Conservation (phyloP, 2,113 vertebrate genomes). For the Ptyas mucosa region DNA sequence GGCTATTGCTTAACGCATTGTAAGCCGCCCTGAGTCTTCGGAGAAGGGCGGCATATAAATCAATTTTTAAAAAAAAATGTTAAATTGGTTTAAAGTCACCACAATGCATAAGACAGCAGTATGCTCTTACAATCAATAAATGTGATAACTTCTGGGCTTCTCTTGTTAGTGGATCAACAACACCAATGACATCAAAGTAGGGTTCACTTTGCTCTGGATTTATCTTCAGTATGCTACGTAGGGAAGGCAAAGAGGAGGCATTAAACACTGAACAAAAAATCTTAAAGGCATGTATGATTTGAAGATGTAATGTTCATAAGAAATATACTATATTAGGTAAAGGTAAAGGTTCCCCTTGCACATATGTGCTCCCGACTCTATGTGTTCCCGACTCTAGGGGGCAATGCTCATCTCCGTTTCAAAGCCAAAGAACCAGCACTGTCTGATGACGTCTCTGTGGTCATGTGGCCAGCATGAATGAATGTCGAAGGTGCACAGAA, state of each 20-base stretch:
- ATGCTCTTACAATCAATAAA: conserved; percentile 82
- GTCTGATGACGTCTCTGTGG: too few species aligned
- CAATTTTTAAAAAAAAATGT: too few species aligned
- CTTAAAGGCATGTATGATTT: conserved; percentile 3
- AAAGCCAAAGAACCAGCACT: too few species aligned
- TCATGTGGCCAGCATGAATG: too few species aligned
- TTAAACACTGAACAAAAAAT: conserved; percentile 8
- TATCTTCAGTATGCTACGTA: conserved; percentile 78
- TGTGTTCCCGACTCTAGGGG: too few species aligned
- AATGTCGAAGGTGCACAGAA: too few species aligned
- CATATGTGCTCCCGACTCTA: too few species aligned
- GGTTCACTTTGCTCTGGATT: conserved; percentile 76
- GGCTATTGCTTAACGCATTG: too few species aligned
- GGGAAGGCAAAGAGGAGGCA: not conserved
- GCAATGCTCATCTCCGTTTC: too few species aligned
- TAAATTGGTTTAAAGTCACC: not conserved
- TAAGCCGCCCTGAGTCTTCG: too few species aligned
- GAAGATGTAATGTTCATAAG: conserved; percentile 1
- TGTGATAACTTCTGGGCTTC: conserved; percentile 90
- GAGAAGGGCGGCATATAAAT: too few species aligned
- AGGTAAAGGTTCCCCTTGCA: too few species aligned
- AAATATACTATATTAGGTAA: not conserved
- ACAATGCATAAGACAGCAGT: not conserved
- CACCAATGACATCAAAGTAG: conserved; percentile 84
- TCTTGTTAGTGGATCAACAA: conserved; percentile 89